phyloP scores from a whole-genome alignment of 2,113 vertebrate genomes.

The Chloropsis cyanopogon region DNA sequence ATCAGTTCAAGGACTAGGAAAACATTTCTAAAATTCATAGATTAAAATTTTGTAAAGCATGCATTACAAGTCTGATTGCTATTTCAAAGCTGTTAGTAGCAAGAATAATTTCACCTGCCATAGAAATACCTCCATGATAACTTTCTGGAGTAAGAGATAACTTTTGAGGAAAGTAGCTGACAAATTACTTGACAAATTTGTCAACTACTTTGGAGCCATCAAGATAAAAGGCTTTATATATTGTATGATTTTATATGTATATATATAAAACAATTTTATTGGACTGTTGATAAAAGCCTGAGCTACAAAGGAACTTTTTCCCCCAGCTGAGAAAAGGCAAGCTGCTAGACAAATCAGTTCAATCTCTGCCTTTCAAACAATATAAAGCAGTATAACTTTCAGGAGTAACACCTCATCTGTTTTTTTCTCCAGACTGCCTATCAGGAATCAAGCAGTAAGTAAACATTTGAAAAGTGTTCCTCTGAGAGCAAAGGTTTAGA shows the following conservation, averaged over 20 bases:
- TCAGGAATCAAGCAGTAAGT: slow-evolving; percentile 72
- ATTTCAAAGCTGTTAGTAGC: background rate
- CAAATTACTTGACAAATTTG: slow-evolving; percentile 36
- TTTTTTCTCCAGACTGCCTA: slow-evolving; percentile 57
- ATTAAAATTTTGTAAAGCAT: background rate
- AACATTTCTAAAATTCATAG: background rate
- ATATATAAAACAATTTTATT: slow-evolving; percentile 15
- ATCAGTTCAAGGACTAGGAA: background rate
- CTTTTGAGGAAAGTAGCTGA: background rate
- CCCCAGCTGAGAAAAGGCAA: slow-evolving; percentile 18
- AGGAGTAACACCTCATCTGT: slow-evolving; percentile 59
- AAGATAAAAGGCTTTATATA: slow-evolving; percentile 23
- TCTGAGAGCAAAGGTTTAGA: slow-evolving; percentile 67
- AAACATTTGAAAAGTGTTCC: slow-evolving; percentile 70
- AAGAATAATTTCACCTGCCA: background rate
- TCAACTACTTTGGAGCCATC: background rate
- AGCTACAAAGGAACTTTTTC: slow-evolving; percentile 24
- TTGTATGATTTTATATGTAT: background rate
- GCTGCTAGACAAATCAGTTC: slow-evolving; percentile 57
- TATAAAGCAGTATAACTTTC: slow-evolving; percentile 64
- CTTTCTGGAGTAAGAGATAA: background rate
- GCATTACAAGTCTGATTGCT: background rate
- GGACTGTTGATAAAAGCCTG: slow-evolving; percentile 36
- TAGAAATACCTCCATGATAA: background rate
- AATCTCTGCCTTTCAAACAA: slow-evolving; percentile 66